A percentile compares a stretch with the other conserved stretches of the same genome.
Conservation (phyloP, 2,797 vertebrate genomes). For the Gobio occitaniae region DNA sequence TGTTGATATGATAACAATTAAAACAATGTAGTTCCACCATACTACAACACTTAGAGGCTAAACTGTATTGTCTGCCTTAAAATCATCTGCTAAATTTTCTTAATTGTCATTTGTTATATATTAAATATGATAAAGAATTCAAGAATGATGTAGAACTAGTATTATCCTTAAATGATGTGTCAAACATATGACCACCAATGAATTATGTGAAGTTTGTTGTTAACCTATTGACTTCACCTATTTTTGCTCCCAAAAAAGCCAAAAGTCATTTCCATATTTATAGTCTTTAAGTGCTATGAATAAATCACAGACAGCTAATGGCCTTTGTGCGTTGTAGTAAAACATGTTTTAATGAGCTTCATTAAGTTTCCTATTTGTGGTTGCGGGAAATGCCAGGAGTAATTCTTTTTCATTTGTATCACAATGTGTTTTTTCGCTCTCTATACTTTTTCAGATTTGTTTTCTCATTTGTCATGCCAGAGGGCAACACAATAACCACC, state of each 20-base stretch:
- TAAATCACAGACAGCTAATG: slow-evolving; percentile 79
- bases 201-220: slow-evolving; percentile 36
- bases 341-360: slow-evolving; percentile 75
- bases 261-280: slow-evolving; percentile 78
- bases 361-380: slow-evolving; percentile 73
- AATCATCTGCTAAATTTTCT: background rate
- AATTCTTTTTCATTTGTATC: slow-evolving; percentile 76
- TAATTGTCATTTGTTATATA: background rate
- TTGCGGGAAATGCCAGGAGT: slow-evolving; percentile 71
- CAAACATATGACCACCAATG: background rate
- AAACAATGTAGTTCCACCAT: background rate
- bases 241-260: slow-evolving; percentile 67
- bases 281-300: slow-evolving; percentile 72
- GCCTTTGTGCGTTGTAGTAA: slow-evolving; percentile 75
- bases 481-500: background rate
- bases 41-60: background rate
- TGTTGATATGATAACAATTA: background rate
- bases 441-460: slow-evolving; percentile 29
- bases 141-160: background rate
- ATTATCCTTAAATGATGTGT: background rate
- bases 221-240: slow-evolving; percentile 56
- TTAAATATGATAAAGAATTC: background rate
- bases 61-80: background rate
- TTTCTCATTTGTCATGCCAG: slow-evolving; percentile 29
- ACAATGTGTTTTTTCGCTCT: slow-evolving; percentile 55